phyloP scores from a whole-genome alignment of 2,113 vertebrate species.

The Zingel zingel region DNA sequence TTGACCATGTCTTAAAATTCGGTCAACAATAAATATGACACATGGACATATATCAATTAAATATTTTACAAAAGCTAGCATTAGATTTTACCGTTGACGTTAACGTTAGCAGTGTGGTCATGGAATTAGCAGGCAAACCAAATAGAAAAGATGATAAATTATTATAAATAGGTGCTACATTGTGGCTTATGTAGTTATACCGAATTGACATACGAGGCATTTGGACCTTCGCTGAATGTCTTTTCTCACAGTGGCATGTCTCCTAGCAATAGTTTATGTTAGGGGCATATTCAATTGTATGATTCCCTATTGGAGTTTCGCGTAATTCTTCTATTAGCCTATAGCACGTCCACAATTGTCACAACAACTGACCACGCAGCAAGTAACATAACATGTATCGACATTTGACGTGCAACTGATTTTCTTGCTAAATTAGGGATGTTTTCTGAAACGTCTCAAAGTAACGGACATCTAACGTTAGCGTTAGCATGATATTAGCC shows the following conservation, averaged over 20 bases:
- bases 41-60: fast-evolving
- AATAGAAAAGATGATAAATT: neutral
- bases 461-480: neutral
- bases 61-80: neutral
- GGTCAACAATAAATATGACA: neutral
- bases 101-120: neutral
- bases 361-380: too few relatives aligned
- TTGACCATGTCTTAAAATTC: neutral
- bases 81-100: neutral
- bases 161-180: neutral
- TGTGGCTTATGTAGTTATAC: neutral
- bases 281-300: neutral
- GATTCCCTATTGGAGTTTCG: neutral
- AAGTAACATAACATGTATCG: neutral
- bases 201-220: neutral
- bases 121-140: neutral
- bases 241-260: fast-evolving
- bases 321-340: too few relatives aligned
- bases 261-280: fast-evolving
- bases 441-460: neutral
- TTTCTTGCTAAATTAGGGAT: neutral
- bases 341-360: neutral
- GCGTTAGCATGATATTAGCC: constrained; percentile 23
- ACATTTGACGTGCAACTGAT: fast-evolving
- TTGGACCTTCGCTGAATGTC: fast-evolving